These are phyloP conservation scores for Coregonus sp. DNA, from an alignment of 2,797 vertebrate genomes.

Conservation along the genomic window DNA sequence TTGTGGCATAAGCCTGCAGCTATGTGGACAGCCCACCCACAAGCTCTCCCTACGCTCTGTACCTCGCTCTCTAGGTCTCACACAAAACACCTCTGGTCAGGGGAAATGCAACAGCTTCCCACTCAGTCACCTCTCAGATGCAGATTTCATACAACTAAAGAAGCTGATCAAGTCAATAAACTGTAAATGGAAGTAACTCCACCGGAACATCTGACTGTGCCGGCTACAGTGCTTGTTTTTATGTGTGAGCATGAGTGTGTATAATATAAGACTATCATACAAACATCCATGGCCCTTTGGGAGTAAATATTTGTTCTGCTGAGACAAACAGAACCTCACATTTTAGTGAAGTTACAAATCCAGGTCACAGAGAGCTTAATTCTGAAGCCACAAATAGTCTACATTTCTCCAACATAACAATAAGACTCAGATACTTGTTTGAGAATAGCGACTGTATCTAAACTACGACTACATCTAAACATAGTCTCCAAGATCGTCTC, in stretches of 20 bases:
- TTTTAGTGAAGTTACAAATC: background rate
- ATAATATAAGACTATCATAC: background rate
- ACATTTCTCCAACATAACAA: too few relatives aligned
- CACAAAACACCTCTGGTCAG: background rate
- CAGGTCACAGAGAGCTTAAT: background rate
- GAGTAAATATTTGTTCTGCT: conserved; percentile 5
- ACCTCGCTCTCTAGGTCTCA: background rate
- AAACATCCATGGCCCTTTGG: background rate
- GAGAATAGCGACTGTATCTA: too few relatives aligned
- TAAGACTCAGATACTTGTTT: too few relatives aligned
- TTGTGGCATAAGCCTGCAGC: conserved; percentile 31
- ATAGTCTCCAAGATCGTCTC: background rate
- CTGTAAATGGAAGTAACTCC: background rate
- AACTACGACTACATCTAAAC: too few relatives aligned
- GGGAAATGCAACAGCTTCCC: background rate
- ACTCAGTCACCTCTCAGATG: background rate
- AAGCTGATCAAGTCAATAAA: background rate
- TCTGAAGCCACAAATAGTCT: background rate
- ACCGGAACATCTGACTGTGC: background rate
- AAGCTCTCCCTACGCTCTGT: background rate
- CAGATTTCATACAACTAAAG: background rate
- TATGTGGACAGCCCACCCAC: conserved; percentile 30
- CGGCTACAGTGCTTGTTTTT: background rate
- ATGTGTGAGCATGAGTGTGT: background rate
- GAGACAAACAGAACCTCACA: background rate